These are phyloP conservation scores for Bubo blakistoni DNA, from an alignment of 2,113 vertebrate genomes.

Conservation along the genomic window DNA sequence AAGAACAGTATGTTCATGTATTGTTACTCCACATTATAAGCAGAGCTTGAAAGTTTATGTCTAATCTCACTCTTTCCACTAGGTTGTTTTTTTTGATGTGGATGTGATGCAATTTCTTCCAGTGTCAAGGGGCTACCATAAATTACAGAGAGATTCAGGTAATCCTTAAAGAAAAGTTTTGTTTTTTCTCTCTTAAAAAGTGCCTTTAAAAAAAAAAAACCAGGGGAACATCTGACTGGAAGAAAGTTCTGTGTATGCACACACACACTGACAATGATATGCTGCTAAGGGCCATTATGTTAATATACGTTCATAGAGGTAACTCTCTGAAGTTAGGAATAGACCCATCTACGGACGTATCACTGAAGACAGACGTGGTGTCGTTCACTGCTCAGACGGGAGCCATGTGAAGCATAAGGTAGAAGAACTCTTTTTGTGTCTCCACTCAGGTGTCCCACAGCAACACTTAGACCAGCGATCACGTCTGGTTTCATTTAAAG, in stretches of 20 bases:
- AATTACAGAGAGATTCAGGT: slow-evolving; percentile 57
- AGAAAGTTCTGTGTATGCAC: neutral
- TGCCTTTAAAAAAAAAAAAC: neutral
- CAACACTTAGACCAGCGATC: accelerated
- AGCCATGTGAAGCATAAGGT: neutral
- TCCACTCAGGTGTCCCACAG: neutral
- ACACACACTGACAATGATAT: neutral
- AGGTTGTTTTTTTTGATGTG: slow-evolving; percentile 33
- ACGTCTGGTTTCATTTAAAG: neutral
- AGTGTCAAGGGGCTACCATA: slow-evolving; percentile 53
- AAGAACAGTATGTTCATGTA: slow-evolving; percentile 31
- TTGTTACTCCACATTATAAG: slow-evolving; percentile 53
- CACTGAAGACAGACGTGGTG: neutral
- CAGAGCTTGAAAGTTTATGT: slow-evolving; percentile 65
- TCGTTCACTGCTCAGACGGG: neutral
- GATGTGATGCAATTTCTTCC: slow-evolving; percentile 67
- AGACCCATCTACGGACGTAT: neutral
- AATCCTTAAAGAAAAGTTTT: slow-evolving; percentile 11
- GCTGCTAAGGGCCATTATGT: neutral
- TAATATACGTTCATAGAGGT: neutral
- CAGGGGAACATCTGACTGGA: neutral
- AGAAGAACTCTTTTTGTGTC: neutral
- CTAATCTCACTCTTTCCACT: slow-evolving; percentile 57
- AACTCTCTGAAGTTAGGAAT: neutral
- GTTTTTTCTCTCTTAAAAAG: neutral